Base-by-base conservation (phyloP, 2,797 vertebrate genomes). In the Chromobotia macracanthus region DNA sequence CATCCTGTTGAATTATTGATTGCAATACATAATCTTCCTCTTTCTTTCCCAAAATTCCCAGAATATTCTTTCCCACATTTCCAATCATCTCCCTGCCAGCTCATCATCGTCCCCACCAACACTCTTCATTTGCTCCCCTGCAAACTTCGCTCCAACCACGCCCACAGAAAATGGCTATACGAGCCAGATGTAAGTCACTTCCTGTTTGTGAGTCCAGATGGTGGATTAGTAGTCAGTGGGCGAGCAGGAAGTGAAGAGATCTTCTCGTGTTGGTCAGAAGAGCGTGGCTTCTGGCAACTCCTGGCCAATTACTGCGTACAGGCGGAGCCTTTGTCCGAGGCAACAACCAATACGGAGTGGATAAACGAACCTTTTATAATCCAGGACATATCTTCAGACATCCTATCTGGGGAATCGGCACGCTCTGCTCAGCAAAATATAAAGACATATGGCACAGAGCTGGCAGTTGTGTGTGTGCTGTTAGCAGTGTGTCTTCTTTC, bases 181-280 rank as follows among this genome's bases (percentile, higher is more conserved):
- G 87, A 95, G 0, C 91, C 93, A 38, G 87, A 25, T 0, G 87
- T 92, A 0, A 86, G 94, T 84, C 94, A 95, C 0, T 87, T 93
- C 80, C 94, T 95, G 79, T 95, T 95, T 88, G 92, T 94, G 80
- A 90, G 96, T 83, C 92, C 95, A 0, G 94, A 94, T 0, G 97
- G 97, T 11, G 95, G 95, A 7, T 92, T 98, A 75, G 94, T 98
- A 48, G 94, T 98, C 83, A 95, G 96, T 50, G 95, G 96, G 75
- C 93, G 93, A 72, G 94, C 92, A 0, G 92, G 94, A 77, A 89
- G 85, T 0, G 90, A 91, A 0, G 97, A 97, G 64, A 90, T 88
- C 63, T 98, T 97, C 0, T 95, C 97, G 87, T 98, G 97, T 90
- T 99, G 97, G 97, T 97, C 97, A 0, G 89, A 94, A 81, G 97